Evolutionary conservation across 1,140 invertebrate species (phyloP), one percentile per base, ranked within the genome.

Genomic region (Samia ricini): DNA sequence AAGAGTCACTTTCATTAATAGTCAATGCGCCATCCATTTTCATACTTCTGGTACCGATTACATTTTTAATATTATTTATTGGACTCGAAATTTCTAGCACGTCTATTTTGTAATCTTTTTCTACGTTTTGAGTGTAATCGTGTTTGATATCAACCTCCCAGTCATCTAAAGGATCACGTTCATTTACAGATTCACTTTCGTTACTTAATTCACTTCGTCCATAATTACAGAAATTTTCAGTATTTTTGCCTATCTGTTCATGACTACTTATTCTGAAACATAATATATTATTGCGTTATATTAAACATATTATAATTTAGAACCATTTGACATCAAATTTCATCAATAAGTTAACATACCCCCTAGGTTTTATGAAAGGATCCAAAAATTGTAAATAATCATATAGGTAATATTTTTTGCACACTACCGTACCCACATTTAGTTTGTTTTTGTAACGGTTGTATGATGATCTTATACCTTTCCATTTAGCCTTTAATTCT

Each of bases 401-500:
- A 24, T 67, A 69, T 12, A 78, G 54, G 48, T 78, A 78, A 61
- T 78, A 78, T 60, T 69, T 71, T 42, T 71, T 76, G 48, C 52
- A 50, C 7, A 52, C n/a, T 7, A 15, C 42, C 18, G 56, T 57
- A 15, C 36, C 23, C 10, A 23, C 56, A 4, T 48, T 57, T 8
- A 71, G 24, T 63, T 63, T 78, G n/a, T 64, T 61, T 60, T 73
- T 75, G 33, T 71, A 78, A 69, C 76, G 61, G 20, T 61, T 66
- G 26, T 58, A 78, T 4, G 76, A 78, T 10, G 76, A 76, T 29
- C 76, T 50, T 59, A 78, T 69, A 0, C 76, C 76, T 58, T 74
- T 78, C 76, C 76, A 78, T 60, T 72, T 73, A 4, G 29, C 48
- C 54, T 72, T 78, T 29, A 74, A 42, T 60, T 78, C 76, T 33